Percentiles rank a stretch among this genome's conserved stretches.
phyloP scores from a whole-genome alignment of 2,888 invertebrate species.

The Glyphotaelius pellucidus region DNA sequence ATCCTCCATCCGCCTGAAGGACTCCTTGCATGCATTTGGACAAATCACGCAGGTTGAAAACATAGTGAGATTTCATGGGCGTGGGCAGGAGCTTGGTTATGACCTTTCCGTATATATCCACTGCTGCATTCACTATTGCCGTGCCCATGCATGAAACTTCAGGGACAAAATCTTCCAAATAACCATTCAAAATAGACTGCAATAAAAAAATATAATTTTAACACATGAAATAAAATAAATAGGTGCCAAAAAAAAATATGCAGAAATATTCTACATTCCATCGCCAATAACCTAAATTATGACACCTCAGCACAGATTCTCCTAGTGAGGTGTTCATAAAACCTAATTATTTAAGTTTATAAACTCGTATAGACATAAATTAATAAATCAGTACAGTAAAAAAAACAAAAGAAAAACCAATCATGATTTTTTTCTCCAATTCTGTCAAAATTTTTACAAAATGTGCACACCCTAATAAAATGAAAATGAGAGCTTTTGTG shows the following conservation, averaged over 20 bases:
- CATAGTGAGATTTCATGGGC: slow-evolving; percentile 94
- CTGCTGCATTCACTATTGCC: slow-evolving; percentile 88
- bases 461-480: not conserved
- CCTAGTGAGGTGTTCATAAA: too few relatives aligned
- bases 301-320: too few relatives aligned
- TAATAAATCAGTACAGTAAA: too few relatives aligned
- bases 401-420: too few relatives aligned
- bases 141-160: slow-evolving; percentile 83
- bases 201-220: slow-evolving; percentile 54
- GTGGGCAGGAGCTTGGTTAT: slow-evolving; percentile 90
- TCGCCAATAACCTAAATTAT: too few relatives aligned
- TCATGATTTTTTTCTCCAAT: not conserved
- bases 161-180: slow-evolving; percentile 86
- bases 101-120: slow-evolving; percentile 89
- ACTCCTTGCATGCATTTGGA: slow-evolving; percentile 95
- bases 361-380: too few relatives aligned
- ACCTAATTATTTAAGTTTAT: too few relatives aligned
- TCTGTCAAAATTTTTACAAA: not conserved
- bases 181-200: slow-evolving; percentile 85
- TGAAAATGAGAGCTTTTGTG: too few relatives aligned
- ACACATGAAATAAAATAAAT: not conserved
- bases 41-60: slow-evolving; percentile 93
- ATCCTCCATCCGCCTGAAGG: slow-evolving; percentile 86
- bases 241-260: too few relatives aligned
- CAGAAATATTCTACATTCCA: too few relatives aligned